Conservation (phyloP, 2,888 invertebrate genomes). For the Sycophila texana region DNA sequence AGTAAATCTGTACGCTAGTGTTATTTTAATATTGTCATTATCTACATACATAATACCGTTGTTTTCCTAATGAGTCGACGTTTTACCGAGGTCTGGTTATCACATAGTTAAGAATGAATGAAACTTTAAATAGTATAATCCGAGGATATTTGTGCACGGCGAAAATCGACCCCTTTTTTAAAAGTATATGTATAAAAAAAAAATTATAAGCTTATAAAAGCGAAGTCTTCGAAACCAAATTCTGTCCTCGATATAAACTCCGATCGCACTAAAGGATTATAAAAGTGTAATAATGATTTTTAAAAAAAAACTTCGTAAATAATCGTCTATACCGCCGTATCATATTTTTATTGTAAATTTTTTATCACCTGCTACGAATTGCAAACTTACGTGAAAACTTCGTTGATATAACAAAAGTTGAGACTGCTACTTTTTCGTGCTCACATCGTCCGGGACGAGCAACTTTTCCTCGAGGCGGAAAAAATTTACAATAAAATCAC, state of each 20-base stretch:
- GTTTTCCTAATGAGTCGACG: constrained; percentile 28
- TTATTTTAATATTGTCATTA: constrained; percentile 42
- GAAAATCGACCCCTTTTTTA: constrained; percentile 31
- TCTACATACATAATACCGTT: constrained; percentile 18
- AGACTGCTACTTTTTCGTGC: background rate
- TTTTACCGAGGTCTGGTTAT: constrained; percentile 6
- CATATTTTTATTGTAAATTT: constrained; percentile 21
- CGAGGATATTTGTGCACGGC: constrained; percentile 19
- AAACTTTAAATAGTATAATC: background rate
- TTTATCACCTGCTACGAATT: background rate
- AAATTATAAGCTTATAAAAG: background rate
- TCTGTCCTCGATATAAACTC: background rate
- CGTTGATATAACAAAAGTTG: background rate
- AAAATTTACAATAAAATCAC: constrained; percentile 4
- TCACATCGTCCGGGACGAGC: background rate
- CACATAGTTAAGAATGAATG: constrained; percentile 1
- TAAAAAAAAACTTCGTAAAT: background rate
- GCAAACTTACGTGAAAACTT: background rate
- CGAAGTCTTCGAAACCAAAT: background rate
- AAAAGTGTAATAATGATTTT: background rate
- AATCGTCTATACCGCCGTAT: background rate
- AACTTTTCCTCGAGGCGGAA: background rate
- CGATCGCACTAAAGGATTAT: background rate
- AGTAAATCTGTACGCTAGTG: constrained; percentile 21
- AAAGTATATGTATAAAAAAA: background rate